phyloP scores from a whole-genome alignment of 2,113 vertebrate species.

The Bettongia penicillata region DNA sequence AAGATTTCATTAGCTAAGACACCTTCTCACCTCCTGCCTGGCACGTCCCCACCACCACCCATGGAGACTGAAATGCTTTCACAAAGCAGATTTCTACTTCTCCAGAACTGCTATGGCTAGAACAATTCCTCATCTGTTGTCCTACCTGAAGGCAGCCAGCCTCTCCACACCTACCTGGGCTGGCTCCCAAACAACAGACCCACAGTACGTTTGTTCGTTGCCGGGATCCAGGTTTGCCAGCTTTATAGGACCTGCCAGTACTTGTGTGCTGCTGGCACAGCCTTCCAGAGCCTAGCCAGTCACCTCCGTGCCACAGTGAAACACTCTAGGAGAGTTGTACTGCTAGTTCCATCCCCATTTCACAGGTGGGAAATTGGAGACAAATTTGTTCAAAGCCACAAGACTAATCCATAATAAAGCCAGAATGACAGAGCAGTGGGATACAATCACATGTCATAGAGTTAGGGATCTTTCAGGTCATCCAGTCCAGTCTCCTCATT shows the following conservation, averaged over 20 bases:
- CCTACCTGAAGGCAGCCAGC: not conserved
- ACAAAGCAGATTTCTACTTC: not conserved
- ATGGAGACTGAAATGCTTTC: not conserved
- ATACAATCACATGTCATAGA: not conserved
- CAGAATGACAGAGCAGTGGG: not conserved
- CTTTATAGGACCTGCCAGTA: not conserved
- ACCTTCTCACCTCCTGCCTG: not conserved
- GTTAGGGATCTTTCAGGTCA: not conserved
- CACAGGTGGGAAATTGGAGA: not conserved
- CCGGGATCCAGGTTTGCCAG: not conserved
- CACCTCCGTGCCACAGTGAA: not conserved
- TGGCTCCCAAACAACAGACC: not conserved
- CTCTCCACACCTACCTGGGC: not conserved
- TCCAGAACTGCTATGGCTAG: not conserved
- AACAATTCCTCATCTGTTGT: not conserved
- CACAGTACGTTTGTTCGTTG: not conserved
- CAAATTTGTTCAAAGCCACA: not conserved
- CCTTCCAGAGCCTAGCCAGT: not conserved
- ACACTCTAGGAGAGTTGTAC: not conserved
- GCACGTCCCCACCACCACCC: not conserved
- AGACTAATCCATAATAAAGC: not conserved
- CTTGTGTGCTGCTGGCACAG: not conserved
- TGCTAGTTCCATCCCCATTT: not conserved
- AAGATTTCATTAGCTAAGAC: not conserved
- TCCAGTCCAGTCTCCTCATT: not conserved